A percentile compares a stretch with the other conserved stretches of the same genome.
Evolutionary conservation across 2,797 vertebrate genomes (phyloP).

Genomic region (Gouania willdenowi): DNA sequence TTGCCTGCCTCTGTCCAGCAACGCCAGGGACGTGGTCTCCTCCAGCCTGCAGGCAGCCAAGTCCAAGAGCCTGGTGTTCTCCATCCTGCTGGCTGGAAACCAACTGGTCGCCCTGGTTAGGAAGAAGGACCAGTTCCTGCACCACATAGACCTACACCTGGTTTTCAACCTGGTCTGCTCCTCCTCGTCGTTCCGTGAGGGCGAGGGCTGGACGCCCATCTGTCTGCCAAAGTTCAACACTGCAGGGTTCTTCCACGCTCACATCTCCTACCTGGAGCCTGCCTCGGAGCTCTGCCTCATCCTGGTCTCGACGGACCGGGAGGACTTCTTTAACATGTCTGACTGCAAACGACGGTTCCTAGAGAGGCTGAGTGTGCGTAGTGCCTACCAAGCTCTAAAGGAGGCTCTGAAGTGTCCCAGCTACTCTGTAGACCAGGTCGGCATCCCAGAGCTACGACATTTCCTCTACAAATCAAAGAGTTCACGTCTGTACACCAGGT

Average conservation of each 20-base stretch:
- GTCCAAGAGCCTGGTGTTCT: slow-evolving; percentile 90
- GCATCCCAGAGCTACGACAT: slow-evolving; percentile 91
- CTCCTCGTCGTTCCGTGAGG: slow-evolving; percentile 92
- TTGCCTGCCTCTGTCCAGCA: slow-evolving; percentile 84
- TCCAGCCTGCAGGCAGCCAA: slow-evolving; percentile 89
- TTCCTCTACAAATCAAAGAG: slow-evolving; percentile 99
- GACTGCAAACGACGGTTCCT: slow-evolving; percentile 92
- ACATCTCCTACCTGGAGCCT: slow-evolving; percentile 94
- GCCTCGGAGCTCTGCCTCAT: slow-evolving; percentile 89
- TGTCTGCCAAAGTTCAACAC: slow-evolving; percentile 97
- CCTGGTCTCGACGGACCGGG: slow-evolving; percentile 90
- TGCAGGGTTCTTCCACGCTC: slow-evolving; percentile 93
- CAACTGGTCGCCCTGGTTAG: slow-evolving; percentile 90
- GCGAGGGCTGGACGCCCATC: slow-evolving; percentile 95
- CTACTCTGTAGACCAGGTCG: slow-evolving; percentile 86
- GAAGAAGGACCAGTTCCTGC: slow-evolving; percentile 93
- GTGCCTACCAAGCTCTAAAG: slow-evolving; percentile 78
- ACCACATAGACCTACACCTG: slow-evolving; percentile 95
- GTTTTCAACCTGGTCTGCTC: slow-evolving; percentile 95
- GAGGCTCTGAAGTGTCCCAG: slow-evolving; percentile 83
- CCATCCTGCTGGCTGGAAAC: slow-evolving; percentile 87
- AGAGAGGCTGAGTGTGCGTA: slow-evolving; percentile 87
- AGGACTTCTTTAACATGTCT: slow-evolving; percentile 95
- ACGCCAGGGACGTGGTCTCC: slow-evolving; percentile 81
- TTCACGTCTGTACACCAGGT: slow-evolving; percentile 97